Conservation (phyloP, 2,888 invertebrate species). For the Resseliella maxima region DNA sequence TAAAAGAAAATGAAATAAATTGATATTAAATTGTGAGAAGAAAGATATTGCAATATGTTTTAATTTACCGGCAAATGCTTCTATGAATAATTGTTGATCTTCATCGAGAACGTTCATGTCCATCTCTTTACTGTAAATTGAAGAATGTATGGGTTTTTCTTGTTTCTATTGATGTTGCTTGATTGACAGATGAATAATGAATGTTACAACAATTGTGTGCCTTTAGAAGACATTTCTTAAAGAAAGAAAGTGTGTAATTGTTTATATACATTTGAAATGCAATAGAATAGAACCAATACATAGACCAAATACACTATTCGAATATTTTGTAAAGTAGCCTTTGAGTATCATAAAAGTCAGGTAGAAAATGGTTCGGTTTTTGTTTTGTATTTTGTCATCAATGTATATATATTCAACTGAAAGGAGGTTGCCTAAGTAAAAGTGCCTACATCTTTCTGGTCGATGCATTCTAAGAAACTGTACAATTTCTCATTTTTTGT, state of each 20-base stretch:
- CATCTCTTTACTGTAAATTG: not conserved
- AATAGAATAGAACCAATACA: conserved; percentile 17
- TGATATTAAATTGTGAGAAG: not conserved
- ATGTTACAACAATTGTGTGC: conserved; percentile 1
- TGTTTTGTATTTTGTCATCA: too few species aligned
- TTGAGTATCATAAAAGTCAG: not conserved
- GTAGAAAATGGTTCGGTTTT: conserved; percentile 18
- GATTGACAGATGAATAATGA: conserved; percentile 14
- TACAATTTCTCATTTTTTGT: not conserved
- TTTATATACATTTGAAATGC: not conserved
- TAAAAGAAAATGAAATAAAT: not conserved
- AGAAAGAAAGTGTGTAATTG: conserved; percentile 20
- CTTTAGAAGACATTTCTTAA: not conserved
- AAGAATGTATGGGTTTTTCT: not conserved
- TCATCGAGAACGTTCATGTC: not conserved
- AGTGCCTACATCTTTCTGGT: not conserved
- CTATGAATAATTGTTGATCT: not conserved
- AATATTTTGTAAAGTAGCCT: not conserved
- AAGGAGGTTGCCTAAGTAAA: not conserved
- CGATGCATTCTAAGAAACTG: conserved; percentile 2
- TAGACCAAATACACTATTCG: not conserved
- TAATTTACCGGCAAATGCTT: conserved; percentile 27
- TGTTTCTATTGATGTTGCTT: not conserved
- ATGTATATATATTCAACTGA: not conserved
- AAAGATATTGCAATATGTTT: too few species aligned